These are phyloP conservation scores for Pterostichus niger DNA, from an alignment of 2,888 invertebrate species.

Conservation along the genomic window DNA sequence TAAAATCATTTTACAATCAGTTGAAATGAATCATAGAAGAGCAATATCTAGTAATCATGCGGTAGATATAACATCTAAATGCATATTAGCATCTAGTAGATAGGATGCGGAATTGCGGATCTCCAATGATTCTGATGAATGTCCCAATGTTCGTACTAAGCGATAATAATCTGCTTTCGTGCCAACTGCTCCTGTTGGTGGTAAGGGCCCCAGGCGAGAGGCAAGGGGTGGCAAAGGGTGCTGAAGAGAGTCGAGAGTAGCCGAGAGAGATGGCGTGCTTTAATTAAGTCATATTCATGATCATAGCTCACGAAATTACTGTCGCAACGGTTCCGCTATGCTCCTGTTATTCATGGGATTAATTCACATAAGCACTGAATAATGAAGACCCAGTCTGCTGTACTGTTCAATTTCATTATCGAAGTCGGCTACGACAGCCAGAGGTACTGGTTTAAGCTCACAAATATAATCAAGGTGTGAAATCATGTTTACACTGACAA, in stretches of 20 bases:
- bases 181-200: constrained; percentile 43
- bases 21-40: background rate
- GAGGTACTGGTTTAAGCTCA: constrained; percentile 41
- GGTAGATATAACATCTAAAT: background rate
- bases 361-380: constrained; percentile 67
- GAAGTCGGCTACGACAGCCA: constrained; percentile 46
- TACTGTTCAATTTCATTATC: constrained; percentile 67
- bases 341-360: constrained; percentile 66
- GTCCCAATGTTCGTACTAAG: constrained; percentile 57
- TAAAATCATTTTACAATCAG: constrained; percentile 12
- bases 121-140: constrained; percentile 35
- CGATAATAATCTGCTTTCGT: constrained; percentile 65
- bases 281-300: constrained; percentile 67
- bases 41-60: background rate
- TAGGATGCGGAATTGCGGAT: background rate
- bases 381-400: constrained; percentile 62
- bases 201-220: background rate
- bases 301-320: constrained; percentile 67
- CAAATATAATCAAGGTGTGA: constrained; percentile 65
- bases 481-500: constrained; percentile 52
- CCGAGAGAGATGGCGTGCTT: constrained; percentile 50
- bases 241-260: constrained; percentile 5
- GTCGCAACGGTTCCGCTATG: constrained; percentile 64
- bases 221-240: background rate
- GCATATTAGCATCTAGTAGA: constrained; percentile 41